Evolutionary conservation across 2,113 vertebrate species (phyloP).

Genomic region (Paradoxurus hermaphroditus): DNA sequence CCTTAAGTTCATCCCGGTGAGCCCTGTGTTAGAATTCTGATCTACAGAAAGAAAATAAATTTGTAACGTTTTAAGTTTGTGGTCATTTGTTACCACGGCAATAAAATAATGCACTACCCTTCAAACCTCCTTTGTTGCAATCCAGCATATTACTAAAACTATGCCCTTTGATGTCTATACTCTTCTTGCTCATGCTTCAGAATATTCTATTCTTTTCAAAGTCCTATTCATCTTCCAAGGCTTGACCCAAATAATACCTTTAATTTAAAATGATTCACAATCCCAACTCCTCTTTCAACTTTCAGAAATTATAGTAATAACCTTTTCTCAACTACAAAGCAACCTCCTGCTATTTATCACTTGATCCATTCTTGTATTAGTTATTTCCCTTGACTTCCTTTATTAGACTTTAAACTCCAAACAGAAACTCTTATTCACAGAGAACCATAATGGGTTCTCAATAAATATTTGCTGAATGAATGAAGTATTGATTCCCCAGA

Average conservation of each 20-base stretch:
- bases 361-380: not conserved
- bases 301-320: constrained; percentile 30
- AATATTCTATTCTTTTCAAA: not conserved
- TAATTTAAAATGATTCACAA: not conserved
- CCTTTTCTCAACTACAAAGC: not conserved
- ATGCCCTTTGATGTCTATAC: not conserved
- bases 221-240: not conserved
- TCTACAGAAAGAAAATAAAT: not conserved
- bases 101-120: not conserved
- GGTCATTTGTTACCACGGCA: not conserved
- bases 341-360: not conserved
- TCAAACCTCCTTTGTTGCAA: not conserved
- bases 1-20: not conserved
- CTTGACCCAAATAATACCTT: not conserved
- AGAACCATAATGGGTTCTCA: not conserved
- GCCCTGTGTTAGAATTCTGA: not conserved
- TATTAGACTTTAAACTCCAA: not conserved
- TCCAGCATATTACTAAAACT: not conserved
- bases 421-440: constrained; percentile 12
- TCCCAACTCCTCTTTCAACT: not conserved
- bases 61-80: not conserved
- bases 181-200: not conserved
- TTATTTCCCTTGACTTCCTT: not conserved
- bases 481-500: not conserved
- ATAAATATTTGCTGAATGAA: not conserved